Percentiles rank a stretch among this genome's conserved stretches.
phyloP scores from a whole-genome alignment of 1,140 invertebrate genomes.

The Goniozus legneri region DNA sequence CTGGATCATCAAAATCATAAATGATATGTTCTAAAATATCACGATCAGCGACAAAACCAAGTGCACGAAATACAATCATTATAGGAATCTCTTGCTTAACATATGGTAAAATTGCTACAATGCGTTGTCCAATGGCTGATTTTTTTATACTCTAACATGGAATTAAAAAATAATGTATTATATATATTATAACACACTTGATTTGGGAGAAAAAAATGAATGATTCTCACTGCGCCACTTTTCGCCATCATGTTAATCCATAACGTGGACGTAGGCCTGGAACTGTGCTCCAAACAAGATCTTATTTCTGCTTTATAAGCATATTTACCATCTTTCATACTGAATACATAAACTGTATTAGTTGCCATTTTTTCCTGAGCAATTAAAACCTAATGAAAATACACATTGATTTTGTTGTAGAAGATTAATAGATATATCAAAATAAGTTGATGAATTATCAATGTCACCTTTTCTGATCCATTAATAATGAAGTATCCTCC shows the following conservation, averaged over 20 bases:
- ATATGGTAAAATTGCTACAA: slow-evolving; percentile 96
- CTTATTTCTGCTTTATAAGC: slow-evolving; percentile 96
- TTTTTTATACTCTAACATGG: slow-evolving; percentile 84
- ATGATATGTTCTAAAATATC: slow-evolving; percentile 99
- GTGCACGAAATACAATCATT: slow-evolving; percentile 95
- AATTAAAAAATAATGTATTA: background rate
- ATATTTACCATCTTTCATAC: slow-evolving; percentile 97
- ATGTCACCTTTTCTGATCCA: slow-evolving; percentile 85
- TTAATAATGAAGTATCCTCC: slow-evolving; percentile 97
- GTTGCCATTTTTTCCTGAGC: slow-evolving; percentile 99
- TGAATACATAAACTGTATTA: slow-evolving; percentile 98
- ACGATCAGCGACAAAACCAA: slow-evolving; percentile 97
- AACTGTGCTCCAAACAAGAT: slow-evolving; percentile 91
- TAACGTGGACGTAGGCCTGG: slow-evolving; percentile 90
- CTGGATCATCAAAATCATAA: slow-evolving; percentile 98
- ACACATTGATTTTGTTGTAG: background rate
- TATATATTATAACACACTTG: slow-evolving; percentile 5
- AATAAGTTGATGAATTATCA: background rate
- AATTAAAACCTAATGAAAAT: slow-evolving; percentile 70
- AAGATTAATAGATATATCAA: background rate
- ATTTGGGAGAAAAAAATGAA: background rate
- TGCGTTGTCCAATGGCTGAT: slow-evolving; percentile 95
- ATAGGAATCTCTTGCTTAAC: slow-evolving; percentile 99
- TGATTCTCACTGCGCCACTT: slow-evolving; percentile 66
- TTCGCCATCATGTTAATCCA: slow-evolving; percentile 99